Evolutionary conservation across 2,113 vertebrate genomes (phyloP).

Genomic region (Anthoscopus minutus): DNA sequence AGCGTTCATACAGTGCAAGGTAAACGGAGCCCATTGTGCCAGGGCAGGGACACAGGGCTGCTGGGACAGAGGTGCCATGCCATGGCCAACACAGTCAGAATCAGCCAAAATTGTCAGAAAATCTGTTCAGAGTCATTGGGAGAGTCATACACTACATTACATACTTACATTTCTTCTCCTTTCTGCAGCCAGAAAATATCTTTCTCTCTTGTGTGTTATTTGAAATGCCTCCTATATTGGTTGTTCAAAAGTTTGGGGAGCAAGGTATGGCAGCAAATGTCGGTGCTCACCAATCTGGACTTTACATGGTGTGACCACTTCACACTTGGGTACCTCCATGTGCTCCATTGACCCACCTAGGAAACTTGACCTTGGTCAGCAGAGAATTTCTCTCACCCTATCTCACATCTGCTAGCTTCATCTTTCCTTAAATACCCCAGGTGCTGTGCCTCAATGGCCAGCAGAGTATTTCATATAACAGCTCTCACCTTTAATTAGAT

Average conservation of each 20-base stretch:
- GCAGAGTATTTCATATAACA: background rate
- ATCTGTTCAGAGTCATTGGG: background rate
- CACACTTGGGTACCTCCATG: background rate
- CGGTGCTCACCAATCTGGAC: rapidly evolving
- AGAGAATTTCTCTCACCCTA: background rate
- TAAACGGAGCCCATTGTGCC: background rate
- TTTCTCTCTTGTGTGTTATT: background rate
- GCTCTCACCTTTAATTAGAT: background rate
- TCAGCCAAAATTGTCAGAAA: background rate
- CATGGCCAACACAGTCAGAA: background rate
- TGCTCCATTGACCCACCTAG: background rate
- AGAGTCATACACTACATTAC: background rate
- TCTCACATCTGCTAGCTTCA: background rate
- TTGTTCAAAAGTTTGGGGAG: background rate
- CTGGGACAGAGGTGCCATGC: background rate
- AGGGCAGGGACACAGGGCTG: background rate
- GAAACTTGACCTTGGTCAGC: background rate
- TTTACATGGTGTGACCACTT: too few species aligned
- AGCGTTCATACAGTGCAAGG: background rate
- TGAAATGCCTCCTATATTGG: background rate
- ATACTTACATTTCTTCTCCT: background rate
- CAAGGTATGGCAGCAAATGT: background rate
- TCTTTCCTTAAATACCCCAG: background rate
- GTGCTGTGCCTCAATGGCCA: background rate
- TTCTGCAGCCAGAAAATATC: background rate